Evolutionary conservation across 2,113 vertebrate genomes (phyloP), one percentile per base, ranked within the genome.

Genomic region (Ramphastos sulfuratus): DNA sequence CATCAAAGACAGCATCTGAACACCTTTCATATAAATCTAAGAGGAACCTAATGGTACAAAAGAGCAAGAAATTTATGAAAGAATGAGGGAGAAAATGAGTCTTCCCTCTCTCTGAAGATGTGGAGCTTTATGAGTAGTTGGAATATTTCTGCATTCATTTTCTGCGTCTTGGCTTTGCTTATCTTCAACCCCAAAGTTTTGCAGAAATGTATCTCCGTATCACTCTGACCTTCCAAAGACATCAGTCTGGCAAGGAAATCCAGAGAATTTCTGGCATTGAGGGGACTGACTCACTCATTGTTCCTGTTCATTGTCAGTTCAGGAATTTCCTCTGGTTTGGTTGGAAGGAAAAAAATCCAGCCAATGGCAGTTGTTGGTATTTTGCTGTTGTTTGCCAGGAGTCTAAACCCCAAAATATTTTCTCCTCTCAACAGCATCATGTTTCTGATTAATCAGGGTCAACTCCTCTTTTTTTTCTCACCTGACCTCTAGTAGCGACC

Each of bases 251-350:
- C 90, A 95, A 84, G 85, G 94, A 95, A 95, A 95, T 95, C 93
- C 90, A 95, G 96, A 90, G 95, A 95, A 92, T 92, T 95, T 96
- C 96, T 98, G 97, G 96, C 96, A 85, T 14, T 73, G 56, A 54
- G 52, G 82, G 77, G 17, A 90, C 95, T 95, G 96, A 96, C 96
- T 98, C 96, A 95, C 85, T 94, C 95, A 79, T 93, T 95, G 94
- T 96, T 95, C 92, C 94, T 96, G 92, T 71, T 90, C 95, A 86
- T 95, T 94, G 97, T 97, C 96, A 93, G 76, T 94, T 95, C 94
- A 97, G 97, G 97, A 97, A 97, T 95, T 95, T 97, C 96, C 95
- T 97, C 90, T 90, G 96, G 94, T 96, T 96, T 96, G 87, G 91
- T 96, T 97, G 91, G 95, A 92, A 95, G 59, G 66, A 48, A 92